Conservation (phyloP, 2,888 invertebrate species). For the Coelopa pilipes region DNA sequence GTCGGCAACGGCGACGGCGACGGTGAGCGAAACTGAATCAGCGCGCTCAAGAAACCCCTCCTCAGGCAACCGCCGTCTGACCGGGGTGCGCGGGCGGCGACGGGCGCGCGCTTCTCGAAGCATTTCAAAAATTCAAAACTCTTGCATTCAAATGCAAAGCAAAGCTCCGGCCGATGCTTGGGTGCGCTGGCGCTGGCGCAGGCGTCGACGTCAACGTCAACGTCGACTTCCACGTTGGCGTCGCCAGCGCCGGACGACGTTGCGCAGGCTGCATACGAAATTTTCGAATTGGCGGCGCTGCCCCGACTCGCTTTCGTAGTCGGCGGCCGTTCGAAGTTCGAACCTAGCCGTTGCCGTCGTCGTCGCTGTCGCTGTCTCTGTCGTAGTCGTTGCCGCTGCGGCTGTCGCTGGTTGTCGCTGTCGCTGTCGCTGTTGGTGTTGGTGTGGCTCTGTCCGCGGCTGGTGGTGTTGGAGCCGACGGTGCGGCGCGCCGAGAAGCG, state of each 20-base stretch:
- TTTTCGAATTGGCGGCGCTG: conserved; percentile 4
- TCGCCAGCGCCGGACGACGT: conserved; percentile 1
- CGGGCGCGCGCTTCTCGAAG: too few relatives aligned
- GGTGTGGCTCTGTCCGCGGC: background rate
- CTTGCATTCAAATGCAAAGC: background rate
- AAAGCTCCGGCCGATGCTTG: background rate
- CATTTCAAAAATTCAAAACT: background rate
- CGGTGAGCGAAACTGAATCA: too few relatives aligned
- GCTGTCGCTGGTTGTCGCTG: background rate
- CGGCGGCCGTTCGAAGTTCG: conserved; percentile 5
- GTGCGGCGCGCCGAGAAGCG: background rate
- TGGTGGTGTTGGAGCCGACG: background rate
- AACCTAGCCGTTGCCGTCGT: background rate
- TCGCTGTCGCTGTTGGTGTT: background rate
- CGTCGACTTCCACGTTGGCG: background rate
- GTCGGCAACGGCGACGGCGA: too few relatives aligned
- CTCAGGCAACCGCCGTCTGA: background rate
- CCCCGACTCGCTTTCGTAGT: conserved; percentile 29
- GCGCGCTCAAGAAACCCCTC: background rate
- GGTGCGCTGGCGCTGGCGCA: background rate
- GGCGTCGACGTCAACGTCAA: background rate
- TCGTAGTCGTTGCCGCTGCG: background rate
- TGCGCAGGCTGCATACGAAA: conserved; percentile 20
- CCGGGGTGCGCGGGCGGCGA: too few relatives aligned
- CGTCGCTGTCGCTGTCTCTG: background rate